Evolutionary conservation across 2,113 vertebrate species (phyloP).

Genomic region (Penelope pileata): DNA sequence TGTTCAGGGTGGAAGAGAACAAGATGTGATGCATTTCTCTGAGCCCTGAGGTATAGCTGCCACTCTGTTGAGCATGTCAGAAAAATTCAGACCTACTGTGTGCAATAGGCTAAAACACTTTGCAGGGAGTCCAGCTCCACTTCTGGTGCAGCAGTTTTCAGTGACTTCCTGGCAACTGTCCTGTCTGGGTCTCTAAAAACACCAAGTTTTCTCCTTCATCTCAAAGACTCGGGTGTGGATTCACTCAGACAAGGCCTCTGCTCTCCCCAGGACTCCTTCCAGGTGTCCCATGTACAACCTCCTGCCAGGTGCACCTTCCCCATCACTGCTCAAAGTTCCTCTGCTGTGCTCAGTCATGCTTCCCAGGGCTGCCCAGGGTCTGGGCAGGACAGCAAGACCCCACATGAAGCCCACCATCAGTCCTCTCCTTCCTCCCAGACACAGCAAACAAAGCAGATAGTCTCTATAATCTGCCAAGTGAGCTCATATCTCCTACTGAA

Average conservation of each 20-base stretch:
- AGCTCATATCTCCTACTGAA: fast-evolving
- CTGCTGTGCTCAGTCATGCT: fast-evolving
- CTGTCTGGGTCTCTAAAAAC: neutral
- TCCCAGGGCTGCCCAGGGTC: neutral
- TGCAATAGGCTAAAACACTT: neutral
- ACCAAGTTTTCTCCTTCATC: neutral
- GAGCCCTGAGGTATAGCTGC: neutral
- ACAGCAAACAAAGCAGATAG: neutral
- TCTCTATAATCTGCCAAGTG: fast-evolving
- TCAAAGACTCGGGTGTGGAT: neutral
- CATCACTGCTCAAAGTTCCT: fast-evolving
- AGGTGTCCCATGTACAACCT: neutral
- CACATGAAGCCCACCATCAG: fast-evolving
- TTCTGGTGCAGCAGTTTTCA: neutral
- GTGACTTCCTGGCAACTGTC: neutral
- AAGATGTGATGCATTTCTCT: neutral
- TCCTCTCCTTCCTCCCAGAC: neutral
- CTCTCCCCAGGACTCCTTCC: neutral
- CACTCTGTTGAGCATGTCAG: neutral
- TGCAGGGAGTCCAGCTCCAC: neutral
- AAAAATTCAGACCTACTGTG: neutral
- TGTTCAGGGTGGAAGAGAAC: neutral
- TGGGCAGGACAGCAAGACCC: neutral
- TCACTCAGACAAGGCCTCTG: neutral
- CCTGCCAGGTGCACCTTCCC: neutral